These are phyloP conservation scores for Anthoscopus minutus DNA, from an alignment of 2,113 vertebrate species.

Conservation along the genomic window DNA sequence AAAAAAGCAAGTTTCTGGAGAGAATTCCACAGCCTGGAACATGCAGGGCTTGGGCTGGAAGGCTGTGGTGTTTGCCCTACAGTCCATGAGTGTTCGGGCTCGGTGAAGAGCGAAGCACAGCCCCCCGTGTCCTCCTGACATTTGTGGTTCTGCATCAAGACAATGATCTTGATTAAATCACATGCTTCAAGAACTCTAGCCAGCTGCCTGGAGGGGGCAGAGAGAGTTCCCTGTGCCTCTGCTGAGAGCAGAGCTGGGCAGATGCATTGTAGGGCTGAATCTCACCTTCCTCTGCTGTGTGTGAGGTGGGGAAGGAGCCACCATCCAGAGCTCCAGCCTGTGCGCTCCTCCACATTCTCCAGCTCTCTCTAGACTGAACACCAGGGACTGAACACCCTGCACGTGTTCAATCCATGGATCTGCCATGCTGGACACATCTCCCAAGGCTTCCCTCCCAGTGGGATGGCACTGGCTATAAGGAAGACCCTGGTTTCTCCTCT, in stretches of 20 bases:
- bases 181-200: conserved; percentile 15
- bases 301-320: not conserved
- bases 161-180: conserved; percentile 55
- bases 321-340: not conserved
- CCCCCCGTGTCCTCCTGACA: not conserved
- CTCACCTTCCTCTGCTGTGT: not conserved
- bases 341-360: not conserved
- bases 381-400: not conserved
- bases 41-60: not conserved
- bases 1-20: not conserved
- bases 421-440: not conserved
- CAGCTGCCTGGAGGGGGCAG: not conserved
- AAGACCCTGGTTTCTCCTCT: not conserved
- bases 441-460: not conserved
- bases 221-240: not conserved
- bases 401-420: not conserved
- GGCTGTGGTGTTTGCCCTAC: not conserved
- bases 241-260: not conserved
- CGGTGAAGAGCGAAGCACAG: accelerated
- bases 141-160: not conserved
- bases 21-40: not conserved
- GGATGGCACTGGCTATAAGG: not conserved
- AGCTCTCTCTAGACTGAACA: not conserved
- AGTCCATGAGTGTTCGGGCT: not conserved
- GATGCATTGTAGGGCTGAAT: not conserved